Evolutionary conservation across 2,888 invertebrate genomes (phyloP), one percentile per base, ranked within the genome.

Genomic region (Hirudinaria manillensis): DNA sequence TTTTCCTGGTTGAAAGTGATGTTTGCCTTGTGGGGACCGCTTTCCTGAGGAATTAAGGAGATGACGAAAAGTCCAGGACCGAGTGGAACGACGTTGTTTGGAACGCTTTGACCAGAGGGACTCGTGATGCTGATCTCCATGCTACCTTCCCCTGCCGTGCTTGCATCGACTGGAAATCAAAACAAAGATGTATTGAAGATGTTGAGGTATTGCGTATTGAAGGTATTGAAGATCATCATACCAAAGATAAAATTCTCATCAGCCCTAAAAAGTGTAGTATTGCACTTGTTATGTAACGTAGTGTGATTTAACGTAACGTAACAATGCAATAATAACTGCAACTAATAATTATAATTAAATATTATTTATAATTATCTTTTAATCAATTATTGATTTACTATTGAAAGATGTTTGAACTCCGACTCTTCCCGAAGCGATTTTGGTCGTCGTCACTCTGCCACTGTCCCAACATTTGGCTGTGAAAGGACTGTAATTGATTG

Each of bases 11-110:
- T 88, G 82, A 89, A 90, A 85, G 94, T 94, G 80, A 99, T 92
- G 77, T 92, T 93, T 51, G 98, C 88, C 76, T 92, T 90, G 87
- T 99, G 98, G 67, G 91, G 88, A 32, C 96, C 96, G 51, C 94
- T 90, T 85, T 98, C 96, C 84, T 94, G 93, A 19, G 97, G 97
- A 85, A 93, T 93, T 72, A 97, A 93, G 84, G 93, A 93, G 75
- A 97, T 87, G 0, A 87, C 86, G 85, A 97, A 98, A 21, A 95
- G 95, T 29, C 96, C 95, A 93, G 78, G 93, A 89, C 75, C 95
- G 93, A 84, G 93, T 89, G 66, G 94, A 4, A 72, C 66, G 13
- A 80, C 77, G 34, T 79, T 76, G 67, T 79, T 80, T 61, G 77
- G 76, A 29, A 80, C 75, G 70, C 78, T 78, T 7, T 74, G 67